Evolutionary conservation across 2,113 vertebrate species (phyloP).

Genomic region (Alligator mississippiensis): DNA sequence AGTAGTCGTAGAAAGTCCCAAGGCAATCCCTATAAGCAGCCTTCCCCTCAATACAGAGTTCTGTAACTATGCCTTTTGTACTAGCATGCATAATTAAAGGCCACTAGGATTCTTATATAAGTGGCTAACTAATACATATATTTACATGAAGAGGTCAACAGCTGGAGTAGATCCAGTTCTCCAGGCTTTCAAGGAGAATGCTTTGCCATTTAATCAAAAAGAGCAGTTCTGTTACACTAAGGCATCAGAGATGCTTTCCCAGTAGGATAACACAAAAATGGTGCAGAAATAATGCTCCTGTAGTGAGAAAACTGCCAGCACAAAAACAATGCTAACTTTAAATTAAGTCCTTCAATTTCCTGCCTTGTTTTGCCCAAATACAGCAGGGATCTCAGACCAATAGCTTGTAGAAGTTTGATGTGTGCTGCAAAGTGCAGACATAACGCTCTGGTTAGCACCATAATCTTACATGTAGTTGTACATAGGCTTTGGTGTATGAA

Average conservation of each 20-base stretch:
- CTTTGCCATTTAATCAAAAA: neutral
- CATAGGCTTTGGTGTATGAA: neutral
- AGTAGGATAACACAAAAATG: neutral
- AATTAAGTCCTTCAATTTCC: neutral
- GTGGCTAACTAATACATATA: neutral
- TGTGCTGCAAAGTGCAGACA: neutral
- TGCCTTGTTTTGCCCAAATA: neutral
- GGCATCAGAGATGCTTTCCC: neutral
- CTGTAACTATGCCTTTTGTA: neutral
- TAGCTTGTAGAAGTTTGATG: neutral
- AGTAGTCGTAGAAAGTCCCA: neutral
- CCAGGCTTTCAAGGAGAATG: conserved; percentile 16
- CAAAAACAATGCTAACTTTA: neutral
- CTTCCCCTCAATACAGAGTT: neutral
- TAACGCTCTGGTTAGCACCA: neutral
- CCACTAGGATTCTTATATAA: neutral
- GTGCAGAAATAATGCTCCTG: neutral
- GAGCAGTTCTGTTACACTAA: neutral
- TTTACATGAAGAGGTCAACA: neutral
- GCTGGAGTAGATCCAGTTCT: neutral
- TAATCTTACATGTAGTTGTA: neutral
- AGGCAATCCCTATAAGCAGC: neutral
- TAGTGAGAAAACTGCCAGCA: neutral
- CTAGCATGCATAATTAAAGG: neutral
- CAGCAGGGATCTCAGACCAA: neutral